Evolutionary conservation across 2,888 invertebrate genomes (phyloP).

Genomic region (Caenorhabditis angaria): DNA sequence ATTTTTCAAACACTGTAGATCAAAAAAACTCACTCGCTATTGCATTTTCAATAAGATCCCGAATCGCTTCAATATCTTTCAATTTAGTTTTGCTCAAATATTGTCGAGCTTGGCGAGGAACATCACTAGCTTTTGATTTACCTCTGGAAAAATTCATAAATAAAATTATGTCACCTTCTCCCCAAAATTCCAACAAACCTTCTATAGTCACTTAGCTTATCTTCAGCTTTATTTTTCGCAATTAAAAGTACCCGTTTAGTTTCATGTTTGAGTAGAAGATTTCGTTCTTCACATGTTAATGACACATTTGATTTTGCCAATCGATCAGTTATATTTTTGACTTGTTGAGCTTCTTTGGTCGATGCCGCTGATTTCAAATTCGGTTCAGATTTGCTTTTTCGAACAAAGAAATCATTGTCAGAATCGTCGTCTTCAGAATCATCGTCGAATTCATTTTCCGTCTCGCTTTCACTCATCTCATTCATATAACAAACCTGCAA

Average conservation of each 20-base stretch:
- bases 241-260: constrained; percentile 87
- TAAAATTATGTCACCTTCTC: too few relatives aligned
- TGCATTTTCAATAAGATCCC: constrained; percentile 40
- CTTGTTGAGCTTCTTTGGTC: constrained; percentile 12
- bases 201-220: constrained; percentile 80
- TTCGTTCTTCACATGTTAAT: constrained; percentile 78
- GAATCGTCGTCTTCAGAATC: constrained; percentile 26
- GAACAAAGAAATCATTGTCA: constrained; percentile 18
- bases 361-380: constrained; percentile 25
- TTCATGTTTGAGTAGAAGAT: constrained; percentile 85
- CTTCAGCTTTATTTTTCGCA: constrained; percentile 88
- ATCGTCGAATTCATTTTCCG: constrained; percentile 17
- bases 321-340: constrained; percentile 4
- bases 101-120: constrained; percentile 53
- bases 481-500: constrained; percentile 78
- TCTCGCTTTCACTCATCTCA: constrained; percentile 51
- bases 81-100: constrained; percentile 43
- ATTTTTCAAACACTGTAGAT: not conserved
- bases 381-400: constrained; percentile 46
- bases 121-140: constrained; percentile 44
- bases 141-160: constrained; percentile 65
- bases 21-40: constrained; percentile 37
- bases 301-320: not conserved
- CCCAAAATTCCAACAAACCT: constrained; percentile 45
- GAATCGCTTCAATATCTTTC: constrained; percentile 30